Base-by-base conservation (phyloP, 2,113 vertebrate species). In the Scytalopus superciliaris region DNA sequence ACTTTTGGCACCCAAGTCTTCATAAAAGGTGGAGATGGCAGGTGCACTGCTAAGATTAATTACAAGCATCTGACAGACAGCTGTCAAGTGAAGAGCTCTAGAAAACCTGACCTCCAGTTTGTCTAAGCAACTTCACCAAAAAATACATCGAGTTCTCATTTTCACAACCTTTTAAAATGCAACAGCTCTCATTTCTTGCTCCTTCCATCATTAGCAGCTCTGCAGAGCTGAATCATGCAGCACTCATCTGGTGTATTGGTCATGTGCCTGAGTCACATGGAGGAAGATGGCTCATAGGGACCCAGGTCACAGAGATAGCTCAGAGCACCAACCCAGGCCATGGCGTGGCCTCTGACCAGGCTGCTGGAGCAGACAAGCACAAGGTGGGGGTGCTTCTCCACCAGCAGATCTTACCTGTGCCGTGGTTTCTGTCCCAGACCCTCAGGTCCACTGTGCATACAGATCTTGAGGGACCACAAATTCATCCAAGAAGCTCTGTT, bases 61-160 rank as follows among this genome's bases (percentile, higher is more conserved):
- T 77, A 39, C 14, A 8, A 18, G 66, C 31, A 89, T 92, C 52
- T 93, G 87, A 96, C 57, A 91, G 91, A 89, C 44, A 88, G 84
- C 70, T 89, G 90, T 94, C 90, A 96, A 95, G 62, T 3, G 25
- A 80, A 86, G 80, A 84, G 30, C 42, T 84, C 69, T 87, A 60
- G 40, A 94, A 84, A 87, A 57, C 35, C 60, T 72, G 83, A 92
- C 68, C 83, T 84, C 37, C 37, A 63, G 23, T 42, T 78, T 88
- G 31, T 44, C 28, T 67, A 39, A 92, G 73, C 35, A 69, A 57
- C 69, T 87, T 89, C 5, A 49, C n/a, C 2, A 60, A 31, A 94
- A 60, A 62, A 27, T 14, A 8, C 67, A 31, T 40, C 63, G 68
- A 45, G 53, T 44, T 86, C 44, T 81, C 19, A 42, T 56, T 93